Conservation (phyloP, 2,888 invertebrate genomes). For the Chesias legatella region DNA sequence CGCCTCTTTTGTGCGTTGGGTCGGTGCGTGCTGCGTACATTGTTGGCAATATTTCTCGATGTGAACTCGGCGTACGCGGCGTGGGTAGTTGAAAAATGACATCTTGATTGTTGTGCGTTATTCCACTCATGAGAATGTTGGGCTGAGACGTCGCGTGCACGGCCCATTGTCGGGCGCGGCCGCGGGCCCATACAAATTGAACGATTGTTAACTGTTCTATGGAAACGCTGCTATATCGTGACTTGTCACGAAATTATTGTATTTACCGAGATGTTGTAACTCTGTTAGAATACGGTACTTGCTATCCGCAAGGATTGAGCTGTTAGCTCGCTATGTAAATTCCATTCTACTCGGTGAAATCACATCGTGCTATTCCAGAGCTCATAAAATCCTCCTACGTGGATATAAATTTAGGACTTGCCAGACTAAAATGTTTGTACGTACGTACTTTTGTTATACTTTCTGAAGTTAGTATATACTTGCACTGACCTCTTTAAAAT, state of each 20-base stretch:
- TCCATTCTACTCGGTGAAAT: slow-evolving; percentile 4
- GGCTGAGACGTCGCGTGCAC: slow-evolving; percentile 67
- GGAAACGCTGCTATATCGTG: slow-evolving; percentile 67
- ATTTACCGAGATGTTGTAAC: slow-evolving; percentile 56
- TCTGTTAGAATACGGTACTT: slow-evolving; percentile 44
- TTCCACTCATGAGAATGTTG: slow-evolving; percentile 77
- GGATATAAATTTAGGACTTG: too few relatives aligned
- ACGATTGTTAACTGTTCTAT: slow-evolving; percentile 74
- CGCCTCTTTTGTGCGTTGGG: slow-evolving; percentile 65
- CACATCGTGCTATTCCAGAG: slow-evolving; percentile 3
- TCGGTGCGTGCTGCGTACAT: slow-evolving; percentile 66
- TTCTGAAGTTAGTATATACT: too few relatives aligned
- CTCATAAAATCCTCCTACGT: not conserved
- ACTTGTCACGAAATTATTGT: slow-evolving; percentile 68
- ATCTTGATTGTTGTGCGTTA: slow-evolving; percentile 80
- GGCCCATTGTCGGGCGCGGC: slow-evolving; percentile 63
- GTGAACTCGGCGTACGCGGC: slow-evolving; percentile 55
- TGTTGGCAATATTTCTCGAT: slow-evolving; percentile 75
- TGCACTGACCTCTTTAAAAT: too few relatives aligned
- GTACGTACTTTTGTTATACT: too few relatives aligned
- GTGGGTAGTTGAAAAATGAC: slow-evolving; percentile 81
- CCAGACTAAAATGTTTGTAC: too few relatives aligned
- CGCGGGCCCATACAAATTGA: slow-evolving; percentile 72
- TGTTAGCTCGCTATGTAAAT: slow-evolving; percentile 16
- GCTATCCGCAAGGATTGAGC: slow-evolving; percentile 23